These are phyloP conservation scores for Heliconius hortense DNA, from an alignment of 2,888 invertebrate genomes.

Conservation along the genomic window DNA sequence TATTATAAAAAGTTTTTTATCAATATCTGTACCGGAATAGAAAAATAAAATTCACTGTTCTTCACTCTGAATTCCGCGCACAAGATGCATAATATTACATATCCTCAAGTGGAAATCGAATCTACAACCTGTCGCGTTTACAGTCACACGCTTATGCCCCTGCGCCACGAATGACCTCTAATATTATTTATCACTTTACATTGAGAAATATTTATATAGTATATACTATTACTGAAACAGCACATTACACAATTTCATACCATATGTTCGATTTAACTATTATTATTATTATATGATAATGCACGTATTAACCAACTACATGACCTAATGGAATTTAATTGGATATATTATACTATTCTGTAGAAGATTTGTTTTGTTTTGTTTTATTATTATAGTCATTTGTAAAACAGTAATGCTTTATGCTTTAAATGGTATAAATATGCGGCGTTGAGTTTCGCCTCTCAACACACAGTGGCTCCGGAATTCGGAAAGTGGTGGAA, in stretches of 20 bases:
- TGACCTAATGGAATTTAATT: slow-evolving; percentile 11
- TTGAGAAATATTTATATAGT: slow-evolving; percentile 16
- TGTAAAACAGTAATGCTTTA: neutral
- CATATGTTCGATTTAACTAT: neutral
- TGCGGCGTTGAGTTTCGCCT: too few relatives aligned
- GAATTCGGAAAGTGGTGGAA: too few relatives aligned
- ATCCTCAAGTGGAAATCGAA: too few relatives aligned
- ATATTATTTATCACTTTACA: slow-evolving; percentile 7
- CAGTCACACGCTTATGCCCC: neutral
- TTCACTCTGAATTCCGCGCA: too few relatives aligned
- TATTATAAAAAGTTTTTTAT: neutral
- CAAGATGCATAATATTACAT: too few relatives aligned
- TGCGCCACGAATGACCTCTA: neutral
- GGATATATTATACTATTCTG: neutral
- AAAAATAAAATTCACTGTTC: too few relatives aligned
- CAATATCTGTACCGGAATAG: neutral
- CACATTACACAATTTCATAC: slow-evolving; percentile 8
- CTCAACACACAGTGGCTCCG: too few relatives aligned
- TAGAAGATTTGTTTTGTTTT: neutral
- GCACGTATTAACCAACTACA: slow-evolving; percentile 29
- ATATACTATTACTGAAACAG: neutral
- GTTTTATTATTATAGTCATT: neutral
- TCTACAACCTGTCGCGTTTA: too few relatives aligned
- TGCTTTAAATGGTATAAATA: too few relatives aligned
- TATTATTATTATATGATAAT: slow-evolving; percentile 29